These are phyloP conservation scores for Xylocopa sonorina DNA, from an alignment of 1,140 invertebrate genomes.

Conservation along the genomic window DNA sequence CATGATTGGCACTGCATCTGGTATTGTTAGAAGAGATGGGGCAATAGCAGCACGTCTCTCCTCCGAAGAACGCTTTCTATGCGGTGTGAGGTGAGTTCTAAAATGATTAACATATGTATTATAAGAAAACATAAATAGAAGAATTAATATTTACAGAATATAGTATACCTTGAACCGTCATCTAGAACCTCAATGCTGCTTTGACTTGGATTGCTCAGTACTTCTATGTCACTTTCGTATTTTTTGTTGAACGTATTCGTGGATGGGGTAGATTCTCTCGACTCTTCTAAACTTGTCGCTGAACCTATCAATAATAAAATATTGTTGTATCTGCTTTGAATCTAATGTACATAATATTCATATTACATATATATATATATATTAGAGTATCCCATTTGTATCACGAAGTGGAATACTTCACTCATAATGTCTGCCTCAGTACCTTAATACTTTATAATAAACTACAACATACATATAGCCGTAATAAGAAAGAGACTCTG, in stretches of 20 bases:
- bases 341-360: not conserved
- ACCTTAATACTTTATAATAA: no score
- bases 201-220: slow-evolving; percentile 86
- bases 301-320: slow-evolving; percentile 71
- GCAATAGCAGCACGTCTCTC: slow-evolving; percentile 75
- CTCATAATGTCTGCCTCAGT: no score
- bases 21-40: slow-evolving; percentile 78
- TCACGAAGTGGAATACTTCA: no score
- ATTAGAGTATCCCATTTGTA: no score
- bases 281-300: slow-evolving; percentile 80
- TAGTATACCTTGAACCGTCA: slow-evolving; percentile 76
- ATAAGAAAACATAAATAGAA: not conserved
- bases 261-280: slow-evolving; percentile 79
- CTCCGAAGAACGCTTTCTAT: slow-evolving; percentile 79
- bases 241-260: slow-evolving; percentile 78
- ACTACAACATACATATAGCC: no score
- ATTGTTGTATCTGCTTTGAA: not conserved
- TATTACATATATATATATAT: not conserved
- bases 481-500: no score
- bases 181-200: slow-evolving; percentile 86
- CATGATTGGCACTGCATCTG: slow-evolving; percentile 75
- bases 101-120: slow-evolving; percentile 4
- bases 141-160: slow-evolving; percentile 37
- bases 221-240: slow-evolving; percentile 85
- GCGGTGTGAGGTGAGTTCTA: slow-evolving; percentile 76